Conservation (phyloP, 2,113 vertebrate genomes). For the Romanogobio albipinnatus region DNA sequence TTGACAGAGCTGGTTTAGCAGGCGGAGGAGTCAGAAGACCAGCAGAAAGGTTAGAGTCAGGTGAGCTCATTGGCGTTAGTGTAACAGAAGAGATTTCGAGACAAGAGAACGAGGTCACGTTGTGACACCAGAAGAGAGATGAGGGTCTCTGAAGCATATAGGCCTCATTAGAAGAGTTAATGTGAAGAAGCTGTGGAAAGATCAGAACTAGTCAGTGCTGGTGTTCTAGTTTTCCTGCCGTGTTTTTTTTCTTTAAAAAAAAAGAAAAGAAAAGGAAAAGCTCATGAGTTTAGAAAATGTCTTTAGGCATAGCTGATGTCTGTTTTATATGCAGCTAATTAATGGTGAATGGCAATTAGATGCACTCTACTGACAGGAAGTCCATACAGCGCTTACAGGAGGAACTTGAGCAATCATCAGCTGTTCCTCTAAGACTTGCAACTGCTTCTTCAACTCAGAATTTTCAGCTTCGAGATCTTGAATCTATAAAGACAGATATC, state of each 20-base stretch:
- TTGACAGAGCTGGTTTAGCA: conserved; percentile 81
- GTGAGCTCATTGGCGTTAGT: conserved; percentile 87
- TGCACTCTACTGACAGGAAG: not conserved
- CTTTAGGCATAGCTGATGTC: not conserved
- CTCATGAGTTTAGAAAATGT: not conserved
- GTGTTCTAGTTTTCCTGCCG: not conserved
- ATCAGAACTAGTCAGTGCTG: conserved; percentile 65
- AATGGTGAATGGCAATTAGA: not conserved
- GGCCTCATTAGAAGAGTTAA: conserved; percentile 81
- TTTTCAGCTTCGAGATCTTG: conserved; percentile 98
- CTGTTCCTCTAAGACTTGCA: conserved; percentile 92
- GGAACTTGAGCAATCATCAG: conserved; percentile 86
- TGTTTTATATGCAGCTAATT: not conserved
- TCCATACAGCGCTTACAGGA: conserved; percentile 79
- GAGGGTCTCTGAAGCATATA: conserved; percentile 84
- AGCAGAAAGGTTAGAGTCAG: conserved; percentile 84
- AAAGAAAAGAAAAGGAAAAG: not conserved
- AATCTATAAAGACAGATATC: conserved; percentile 80
- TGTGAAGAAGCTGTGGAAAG: conserved; percentile 84
- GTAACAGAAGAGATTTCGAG: conserved; percentile 91
- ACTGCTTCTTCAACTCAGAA: conserved; percentile 91
- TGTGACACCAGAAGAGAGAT: conserved; percentile 87
- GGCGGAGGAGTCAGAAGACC: conserved; percentile 86
- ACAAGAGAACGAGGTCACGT: conserved; percentile 84
- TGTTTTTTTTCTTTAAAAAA: not conserved